A percentile compares a stretch with the other conserved stretches of the same genome.
Evolutionary conservation across 2,113 vertebrate genomes (phyloP).

Genomic region (Glaucomys volans): DNA sequence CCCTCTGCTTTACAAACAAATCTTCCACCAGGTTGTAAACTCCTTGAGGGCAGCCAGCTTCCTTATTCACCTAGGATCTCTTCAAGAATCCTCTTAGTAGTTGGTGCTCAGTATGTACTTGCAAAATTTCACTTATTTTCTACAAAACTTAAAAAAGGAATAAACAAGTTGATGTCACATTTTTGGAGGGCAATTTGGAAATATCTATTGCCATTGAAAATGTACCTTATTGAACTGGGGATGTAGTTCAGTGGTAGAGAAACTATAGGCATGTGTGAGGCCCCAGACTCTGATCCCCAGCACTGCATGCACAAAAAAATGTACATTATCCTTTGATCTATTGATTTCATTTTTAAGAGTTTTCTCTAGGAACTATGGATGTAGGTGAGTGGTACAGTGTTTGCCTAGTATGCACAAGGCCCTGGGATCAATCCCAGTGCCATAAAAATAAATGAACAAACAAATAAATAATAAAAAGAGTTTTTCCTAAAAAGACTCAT

Average conservation of each 20-base stretch:
- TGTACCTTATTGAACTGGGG: background rate
- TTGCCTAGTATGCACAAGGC: too few relatives aligned
- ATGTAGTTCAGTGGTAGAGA: background rate
- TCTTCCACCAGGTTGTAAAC: background rate
- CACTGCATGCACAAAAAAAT: background rate
- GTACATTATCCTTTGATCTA: background rate
- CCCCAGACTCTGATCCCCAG: background rate
- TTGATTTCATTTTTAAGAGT: background rate
- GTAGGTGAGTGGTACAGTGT: too few relatives aligned
- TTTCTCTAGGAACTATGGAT: background rate
- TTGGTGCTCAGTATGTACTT: background rate
- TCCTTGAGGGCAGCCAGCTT: background rate
- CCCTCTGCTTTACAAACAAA: background rate
- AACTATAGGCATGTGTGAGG: background rate
- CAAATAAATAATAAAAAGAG: too few relatives aligned
- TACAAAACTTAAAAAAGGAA: background rate
- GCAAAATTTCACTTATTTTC: background rate
- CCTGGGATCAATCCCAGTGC: too few relatives aligned
- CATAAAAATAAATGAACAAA: too few relatives aligned
- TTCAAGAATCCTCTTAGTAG: background rate
- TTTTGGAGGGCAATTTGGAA: conserved; percentile 14
- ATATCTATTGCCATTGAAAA: background rate
- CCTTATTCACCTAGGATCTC: background rate
- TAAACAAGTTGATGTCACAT: background rate
- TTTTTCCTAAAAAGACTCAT: background rate